Percentiles rank a stretch among this genome's conserved stretches.
Conservation (phyloP, 1,140 invertebrate genomes). For the Scaptomyza montana region DNA sequence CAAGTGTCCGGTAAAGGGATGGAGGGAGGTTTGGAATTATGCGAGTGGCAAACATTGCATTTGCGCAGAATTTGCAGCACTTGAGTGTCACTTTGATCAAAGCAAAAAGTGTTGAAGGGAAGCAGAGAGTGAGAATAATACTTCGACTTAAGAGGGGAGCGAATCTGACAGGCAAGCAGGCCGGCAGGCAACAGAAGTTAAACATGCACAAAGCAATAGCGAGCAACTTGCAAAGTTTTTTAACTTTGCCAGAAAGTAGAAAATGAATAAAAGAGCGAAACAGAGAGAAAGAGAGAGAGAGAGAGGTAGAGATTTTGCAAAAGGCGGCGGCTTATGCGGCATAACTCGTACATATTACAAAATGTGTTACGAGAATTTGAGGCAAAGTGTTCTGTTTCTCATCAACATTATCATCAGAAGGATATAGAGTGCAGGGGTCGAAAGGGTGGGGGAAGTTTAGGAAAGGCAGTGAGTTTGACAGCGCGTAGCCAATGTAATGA, state of each 20-base stretch:
- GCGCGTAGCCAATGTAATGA: constrained; percentile 69
- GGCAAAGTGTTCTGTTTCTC: background rate
- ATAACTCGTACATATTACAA: constrained; percentile 72
- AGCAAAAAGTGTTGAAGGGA: constrained; percentile 1
- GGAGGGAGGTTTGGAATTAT: no score
- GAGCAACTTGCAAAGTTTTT: constrained; percentile 60
- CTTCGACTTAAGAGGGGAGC: background rate
- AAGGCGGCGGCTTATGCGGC: constrained; percentile 52
- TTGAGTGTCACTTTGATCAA: constrained; percentile 58
- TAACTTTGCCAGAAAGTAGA: constrained; percentile 51
- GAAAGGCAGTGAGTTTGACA: constrained; percentile 44
- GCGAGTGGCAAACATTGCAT: constrained; percentile 23
- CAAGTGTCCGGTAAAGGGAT: constrained; percentile 24
- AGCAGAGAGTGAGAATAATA: no score
- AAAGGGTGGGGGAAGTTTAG: background rate
- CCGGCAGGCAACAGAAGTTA: constrained; percentile 53
- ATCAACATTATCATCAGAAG: background rate
- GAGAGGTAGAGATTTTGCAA: constrained; percentile 9
- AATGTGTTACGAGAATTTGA: constrained; percentile 36
- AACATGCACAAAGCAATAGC: constrained; percentile 67
- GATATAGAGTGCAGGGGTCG: background rate
- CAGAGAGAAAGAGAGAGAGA: no score
- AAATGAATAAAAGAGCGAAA: constrained; percentile 39
- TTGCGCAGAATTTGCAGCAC: constrained; percentile 23
- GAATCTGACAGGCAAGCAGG: constrained; percentile 23